Evolutionary conservation across 2,113 vertebrate genomes (phyloP), one percentile per base, ranked within the genome.

Genomic region (Ictalurus furcatus): DNA sequence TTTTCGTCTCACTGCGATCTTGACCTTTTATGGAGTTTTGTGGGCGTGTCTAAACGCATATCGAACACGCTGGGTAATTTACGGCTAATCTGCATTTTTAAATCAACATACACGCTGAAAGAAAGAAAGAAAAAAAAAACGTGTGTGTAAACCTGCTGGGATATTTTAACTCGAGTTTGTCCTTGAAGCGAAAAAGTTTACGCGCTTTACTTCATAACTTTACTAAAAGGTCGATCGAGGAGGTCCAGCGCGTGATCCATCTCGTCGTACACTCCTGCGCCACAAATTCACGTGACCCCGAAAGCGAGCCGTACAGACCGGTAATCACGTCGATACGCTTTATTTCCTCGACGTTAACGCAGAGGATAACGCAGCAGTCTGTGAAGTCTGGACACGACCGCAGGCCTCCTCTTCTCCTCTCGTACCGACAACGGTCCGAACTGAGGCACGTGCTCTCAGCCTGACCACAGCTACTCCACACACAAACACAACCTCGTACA

Each of bases 301-400:
- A 34, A 71, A 34, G n/a, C 34, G 30, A 6, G 67, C 30, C 11
- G 1, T 67, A 28, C 25, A 67, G 65, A 67, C n/a, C 14, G 7
- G n/a, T 17, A 30, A 71, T 17, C 71, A 28, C 8, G 2, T 11
- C 37, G 0, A 40, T 21, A 21, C 6, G 7, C 34, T 73, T 1
- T 40, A 0, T 21, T 74, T 21, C 21, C 21, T 16, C 71, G 21
- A 40, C 40, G 2, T 40, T 0, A 40, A 40, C 40, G 40, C 40
- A 2, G 40, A 40, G 40, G 34, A 34, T 40, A 40, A 40, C 40
- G 40, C 40, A 40, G 40, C 40, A 40, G 40, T 40, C 40, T 40
- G 40, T 40, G 37, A 25, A 78, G 21, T 56, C 78, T 52, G 59
- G 91, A 90, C 90, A 88, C 85, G 90, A 81, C 93, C 90, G 90